phyloP scores from a whole-genome alignment of 2,113 vertebrate genomes.

The Columba janthina region DNA sequence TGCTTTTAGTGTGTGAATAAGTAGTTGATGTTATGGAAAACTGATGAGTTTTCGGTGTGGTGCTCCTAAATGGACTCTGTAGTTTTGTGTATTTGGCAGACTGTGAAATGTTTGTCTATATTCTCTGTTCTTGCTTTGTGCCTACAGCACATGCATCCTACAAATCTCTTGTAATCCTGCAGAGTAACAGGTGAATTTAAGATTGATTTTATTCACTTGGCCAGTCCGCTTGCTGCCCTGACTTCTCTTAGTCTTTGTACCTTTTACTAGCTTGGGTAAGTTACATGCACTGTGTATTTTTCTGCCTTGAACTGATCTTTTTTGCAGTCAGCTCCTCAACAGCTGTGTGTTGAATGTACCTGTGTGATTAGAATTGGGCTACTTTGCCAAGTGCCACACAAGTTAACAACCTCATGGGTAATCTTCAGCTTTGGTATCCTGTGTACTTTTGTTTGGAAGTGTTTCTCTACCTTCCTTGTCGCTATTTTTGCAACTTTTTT shows the following conservation, averaged over 20 bases:
- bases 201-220: background rate
- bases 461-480: background rate
- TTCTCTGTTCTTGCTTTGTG: background rate
- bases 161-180: fast-evolving
- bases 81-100: background rate
- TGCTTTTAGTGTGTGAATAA: background rate
- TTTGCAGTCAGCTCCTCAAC: background rate
- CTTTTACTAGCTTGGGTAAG: background rate
- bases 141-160: fast-evolving
- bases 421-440: background rate
- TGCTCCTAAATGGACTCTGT: background rate
- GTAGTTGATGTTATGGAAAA: background rate
- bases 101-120: background rate
- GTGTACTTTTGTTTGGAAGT: background rate
- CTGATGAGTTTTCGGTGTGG: background rate
- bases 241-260: background rate
- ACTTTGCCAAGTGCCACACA: background rate
- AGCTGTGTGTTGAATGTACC: fast-evolving
- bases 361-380: background rate
- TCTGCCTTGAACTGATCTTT: background rate
- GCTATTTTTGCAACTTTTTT: background rate
- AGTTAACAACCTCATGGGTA: background rate
- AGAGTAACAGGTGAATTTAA: background rate
- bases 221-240: background rate
- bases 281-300: background rate